These are phyloP conservation scores for Keiferia lycopersicella DNA, from an alignment of 2,888 invertebrate genomes.

Conservation along the genomic window DNA sequence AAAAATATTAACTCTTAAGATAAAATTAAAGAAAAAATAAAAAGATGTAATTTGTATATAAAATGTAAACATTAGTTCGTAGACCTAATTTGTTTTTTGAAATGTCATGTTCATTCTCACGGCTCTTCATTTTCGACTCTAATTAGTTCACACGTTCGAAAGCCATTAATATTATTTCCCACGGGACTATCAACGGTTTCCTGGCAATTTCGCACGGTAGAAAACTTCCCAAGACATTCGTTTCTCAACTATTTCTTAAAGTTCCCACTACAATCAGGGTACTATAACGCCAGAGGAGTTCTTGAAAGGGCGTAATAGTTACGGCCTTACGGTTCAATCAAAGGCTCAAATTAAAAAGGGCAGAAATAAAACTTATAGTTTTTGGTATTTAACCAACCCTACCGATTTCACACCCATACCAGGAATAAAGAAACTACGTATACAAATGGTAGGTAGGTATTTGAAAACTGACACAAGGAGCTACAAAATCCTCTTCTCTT, in stretches of 20 bases:
- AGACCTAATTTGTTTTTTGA: no score
- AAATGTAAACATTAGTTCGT: no score
- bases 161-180: conserved; percentile 3
- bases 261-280: conserved; percentile 3
- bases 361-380: neutral
- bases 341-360: no score
- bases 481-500: neutral
- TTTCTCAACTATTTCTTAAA: conserved; percentile 9
- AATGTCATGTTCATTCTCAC: no score
- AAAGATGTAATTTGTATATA: no score
- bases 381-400: neutral
- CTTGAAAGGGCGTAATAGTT: neutral
- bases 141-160: neutral
- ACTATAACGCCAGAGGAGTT: neutral
- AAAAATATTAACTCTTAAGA: no score
- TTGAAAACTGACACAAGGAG: neutral
- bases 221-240: conserved; percentile 5
- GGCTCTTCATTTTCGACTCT: neutral
- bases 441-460: no score
- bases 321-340: neutral
- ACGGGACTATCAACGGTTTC: neutral
- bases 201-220: neutral
- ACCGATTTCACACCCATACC: conserved; percentile 7
- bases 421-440: neutral
- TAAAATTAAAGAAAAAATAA: no score